These are phyloP conservation scores for Podarcis muralis DNA, from an alignment of 2,113 vertebrate genomes.

Conservation along the genomic window DNA sequence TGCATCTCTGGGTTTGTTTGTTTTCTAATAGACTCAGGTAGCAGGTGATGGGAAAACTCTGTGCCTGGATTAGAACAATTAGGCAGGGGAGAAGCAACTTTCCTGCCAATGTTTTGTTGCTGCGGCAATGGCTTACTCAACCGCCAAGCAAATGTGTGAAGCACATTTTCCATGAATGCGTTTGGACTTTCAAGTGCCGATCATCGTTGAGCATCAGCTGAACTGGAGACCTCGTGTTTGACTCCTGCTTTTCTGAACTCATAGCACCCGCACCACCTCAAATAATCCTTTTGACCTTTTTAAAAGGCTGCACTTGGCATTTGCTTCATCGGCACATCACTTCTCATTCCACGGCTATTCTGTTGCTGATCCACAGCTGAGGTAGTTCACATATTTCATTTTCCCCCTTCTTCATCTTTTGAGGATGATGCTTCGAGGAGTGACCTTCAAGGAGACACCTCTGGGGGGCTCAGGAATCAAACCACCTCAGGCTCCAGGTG, in stretches of 20 bases:
- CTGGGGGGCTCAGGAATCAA: not conserved
- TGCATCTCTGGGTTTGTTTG: not conserved
- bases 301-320: conserved; percentile 34
- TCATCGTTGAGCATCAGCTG: not conserved
- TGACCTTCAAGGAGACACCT: conserved; percentile 4
- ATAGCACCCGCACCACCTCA: not conserved
- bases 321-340: conserved; percentile 14
- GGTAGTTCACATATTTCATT: conserved; percentile 1
- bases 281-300: conserved; percentile 17
- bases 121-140: not conserved
- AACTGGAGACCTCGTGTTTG: not conserved
- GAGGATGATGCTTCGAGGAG: conserved; percentile 25
- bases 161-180: not conserved
- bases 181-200: not conserved
- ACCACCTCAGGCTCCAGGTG: conserved; percentile 19
- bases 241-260: not conserved
- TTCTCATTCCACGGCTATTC: not conserved
- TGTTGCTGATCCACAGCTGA: not conserved
- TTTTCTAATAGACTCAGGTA: not conserved
- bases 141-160: not conserved
- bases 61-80: not conserved
- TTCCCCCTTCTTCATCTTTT: not conserved
- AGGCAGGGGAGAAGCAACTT: not conserved
- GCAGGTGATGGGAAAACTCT: not conserved
- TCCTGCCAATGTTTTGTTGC: not conserved